phyloP scores from a whole-genome alignment of 2,113 vertebrate species.

The Strigops habroptila region DNA sequence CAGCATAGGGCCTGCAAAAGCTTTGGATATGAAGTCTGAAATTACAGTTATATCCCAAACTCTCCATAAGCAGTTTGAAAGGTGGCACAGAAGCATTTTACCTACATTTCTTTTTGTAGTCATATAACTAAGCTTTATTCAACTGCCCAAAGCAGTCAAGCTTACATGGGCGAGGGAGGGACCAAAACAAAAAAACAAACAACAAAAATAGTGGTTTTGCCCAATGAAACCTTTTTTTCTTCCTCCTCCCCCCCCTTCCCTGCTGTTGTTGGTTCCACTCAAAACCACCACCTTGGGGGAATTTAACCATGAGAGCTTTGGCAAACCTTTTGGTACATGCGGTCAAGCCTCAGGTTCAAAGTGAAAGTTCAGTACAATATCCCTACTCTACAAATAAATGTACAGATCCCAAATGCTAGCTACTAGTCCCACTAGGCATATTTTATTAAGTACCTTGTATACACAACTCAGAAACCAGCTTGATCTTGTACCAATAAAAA shows the following conservation, averaged over 20 bases:
- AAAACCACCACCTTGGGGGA: neutral
- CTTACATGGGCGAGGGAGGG: neutral
- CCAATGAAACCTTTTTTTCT: neutral
- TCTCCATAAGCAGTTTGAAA: neutral
- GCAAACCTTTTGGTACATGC: neutral
- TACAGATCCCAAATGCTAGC: neutral
- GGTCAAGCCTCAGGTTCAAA: neutral
- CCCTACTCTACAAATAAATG: neutral
- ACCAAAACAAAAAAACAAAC: neutral
- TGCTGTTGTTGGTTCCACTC: neutral
- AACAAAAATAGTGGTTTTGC: neutral
- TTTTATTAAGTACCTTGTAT: neutral
- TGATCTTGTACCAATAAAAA: neutral
- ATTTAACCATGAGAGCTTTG: neutral
- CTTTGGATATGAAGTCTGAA: neutral
- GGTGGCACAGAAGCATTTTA: neutral
- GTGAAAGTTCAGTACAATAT: neutral
- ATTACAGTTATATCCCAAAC: neutral
- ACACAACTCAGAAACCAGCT: neutral
- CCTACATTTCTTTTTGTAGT: neutral
- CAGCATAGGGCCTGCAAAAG: neutral
- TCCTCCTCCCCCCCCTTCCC: neutral
- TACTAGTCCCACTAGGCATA: neutral
- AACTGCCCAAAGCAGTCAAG: neutral
- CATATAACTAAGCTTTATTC: neutral